A percentile compares a stretch with the other conserved stretches of the same genome.
phyloP scores from a whole-genome alignment of 2,797 vertebrate species.

The Diceros bicornis region DNA sequence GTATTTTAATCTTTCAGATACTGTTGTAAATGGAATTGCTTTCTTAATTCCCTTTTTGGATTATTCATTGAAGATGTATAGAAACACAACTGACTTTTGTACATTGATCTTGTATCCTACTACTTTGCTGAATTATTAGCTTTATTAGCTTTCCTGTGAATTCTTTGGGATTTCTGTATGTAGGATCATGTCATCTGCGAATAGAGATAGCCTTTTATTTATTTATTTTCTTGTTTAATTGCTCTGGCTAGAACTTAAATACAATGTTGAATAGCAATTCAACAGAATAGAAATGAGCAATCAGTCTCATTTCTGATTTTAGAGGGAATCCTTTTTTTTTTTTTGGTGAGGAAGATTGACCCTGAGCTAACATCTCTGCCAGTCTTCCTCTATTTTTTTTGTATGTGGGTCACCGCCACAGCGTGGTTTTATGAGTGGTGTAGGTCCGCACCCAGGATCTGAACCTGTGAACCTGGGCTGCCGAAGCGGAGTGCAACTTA shows the following conservation, averaged over 20 bases:
- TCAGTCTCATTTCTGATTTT: background rate
- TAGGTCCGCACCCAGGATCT: no score
- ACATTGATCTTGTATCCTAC: background rate
- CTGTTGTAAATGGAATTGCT: background rate
- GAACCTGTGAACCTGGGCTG: no score
- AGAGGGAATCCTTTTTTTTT: background rate
- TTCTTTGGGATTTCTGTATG: constrained; percentile 5
- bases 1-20: background rate
- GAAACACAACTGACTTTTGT: background rate
- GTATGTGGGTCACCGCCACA: no score
- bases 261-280: background rate
- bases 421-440: no score
- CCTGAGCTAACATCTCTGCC: no score
- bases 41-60: background rate
- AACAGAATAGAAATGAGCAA: no score
- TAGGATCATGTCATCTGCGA: background rate
- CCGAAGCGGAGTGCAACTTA: no score
- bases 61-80: background rate
- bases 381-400: no score
- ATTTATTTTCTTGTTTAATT: background rate
- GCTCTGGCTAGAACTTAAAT: background rate
- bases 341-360: no score
- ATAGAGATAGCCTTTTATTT: background rate
- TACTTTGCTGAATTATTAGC: background rate
- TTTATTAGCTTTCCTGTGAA: background rate